Base-by-base conservation (phyloP, 2,113 vertebrate genomes). In the Myrmecobius fasciatus region DNA sequence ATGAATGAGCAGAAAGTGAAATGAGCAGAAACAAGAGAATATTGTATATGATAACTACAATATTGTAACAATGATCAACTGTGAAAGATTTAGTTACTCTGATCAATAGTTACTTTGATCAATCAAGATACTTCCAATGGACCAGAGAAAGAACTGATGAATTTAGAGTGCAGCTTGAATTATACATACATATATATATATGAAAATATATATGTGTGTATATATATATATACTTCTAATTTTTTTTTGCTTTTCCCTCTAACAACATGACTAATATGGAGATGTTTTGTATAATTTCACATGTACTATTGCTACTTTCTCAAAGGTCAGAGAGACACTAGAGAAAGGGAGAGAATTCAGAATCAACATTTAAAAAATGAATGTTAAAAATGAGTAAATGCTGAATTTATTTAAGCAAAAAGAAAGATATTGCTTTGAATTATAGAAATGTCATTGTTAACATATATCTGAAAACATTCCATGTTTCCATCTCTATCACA, bases 321-420 rank as follows among this genome's bases (percentile, higher is more conserved):
- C 14, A 75, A 7, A 14, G n/a, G 1, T 83, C 1, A 20, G n/a
- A n/a, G 2, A 83, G 14, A 8, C 0, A n/a, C 1, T 75, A 1
- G 36, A 75, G n/a, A 43, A 43, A 83, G 6, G n/a, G n/a, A 83
- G 1, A 83, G n/a, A 83, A 83, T 83, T 83, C n/a, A 83, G 5
- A 43, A 8, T 43, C 67, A 83, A 83, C 43, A 43, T 83, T n/a
- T 22, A 8, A 43, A n/a, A n/a, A 43, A 43, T 43, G 67, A 24
- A 83, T 83, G 67, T 8, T 83, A 83, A 43, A 83, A 43, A 83
- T 8, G 22, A 83, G 22, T 83, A 25, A 53, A 53, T 20, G 17
- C 4, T 5, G 14, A 36, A 17, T 43, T 17, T 83, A 83, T n/a
- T 43, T 43, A 22, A 83, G 22, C 22, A 83, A 11, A n/a, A 75